Conservation (phyloP, 92 coral and sea anemone species). For the Diadumene lineata region DNA sequence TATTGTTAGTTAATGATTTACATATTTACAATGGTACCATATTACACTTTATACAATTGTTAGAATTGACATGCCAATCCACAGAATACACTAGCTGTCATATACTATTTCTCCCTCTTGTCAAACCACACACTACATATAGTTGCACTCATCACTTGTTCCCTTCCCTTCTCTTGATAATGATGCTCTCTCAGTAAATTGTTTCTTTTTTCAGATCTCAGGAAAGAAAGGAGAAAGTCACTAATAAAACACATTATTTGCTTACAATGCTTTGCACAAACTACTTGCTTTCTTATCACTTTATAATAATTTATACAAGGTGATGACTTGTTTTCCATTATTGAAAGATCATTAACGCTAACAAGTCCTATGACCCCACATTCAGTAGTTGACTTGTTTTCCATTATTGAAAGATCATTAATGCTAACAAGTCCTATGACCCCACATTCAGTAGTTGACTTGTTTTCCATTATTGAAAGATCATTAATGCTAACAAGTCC, state of each 20-base stretch:
- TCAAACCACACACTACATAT: neutral
- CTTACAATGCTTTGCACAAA: neutral
- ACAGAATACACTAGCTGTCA: too few species aligned
- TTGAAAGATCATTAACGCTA: neutral
- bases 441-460: neutral
- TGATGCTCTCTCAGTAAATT: neutral
- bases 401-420: neutral
- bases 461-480: neutral
- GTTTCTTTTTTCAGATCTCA: constrained; percentile 55
- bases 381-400: neutral
- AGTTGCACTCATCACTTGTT: neutral
- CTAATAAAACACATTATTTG: neutral
- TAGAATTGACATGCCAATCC: too few species aligned
- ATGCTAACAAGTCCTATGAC: neutral
- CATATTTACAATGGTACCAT: neutral
- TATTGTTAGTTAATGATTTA: neutral
- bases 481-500: neutral
- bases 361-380: neutral
- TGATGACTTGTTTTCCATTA: neutral
- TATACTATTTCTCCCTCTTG: too few species aligned
- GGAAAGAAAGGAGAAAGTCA: constrained; percentile 81
- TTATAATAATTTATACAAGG: neutral
- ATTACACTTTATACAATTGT: too few species aligned
- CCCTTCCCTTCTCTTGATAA: neutral
- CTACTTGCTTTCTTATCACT: neutral